Evolutionary conservation across 2,113 vertebrate species (phyloP), one percentile per base, ranked within the genome.

Genomic region (Caranx ignobilis): DNA sequence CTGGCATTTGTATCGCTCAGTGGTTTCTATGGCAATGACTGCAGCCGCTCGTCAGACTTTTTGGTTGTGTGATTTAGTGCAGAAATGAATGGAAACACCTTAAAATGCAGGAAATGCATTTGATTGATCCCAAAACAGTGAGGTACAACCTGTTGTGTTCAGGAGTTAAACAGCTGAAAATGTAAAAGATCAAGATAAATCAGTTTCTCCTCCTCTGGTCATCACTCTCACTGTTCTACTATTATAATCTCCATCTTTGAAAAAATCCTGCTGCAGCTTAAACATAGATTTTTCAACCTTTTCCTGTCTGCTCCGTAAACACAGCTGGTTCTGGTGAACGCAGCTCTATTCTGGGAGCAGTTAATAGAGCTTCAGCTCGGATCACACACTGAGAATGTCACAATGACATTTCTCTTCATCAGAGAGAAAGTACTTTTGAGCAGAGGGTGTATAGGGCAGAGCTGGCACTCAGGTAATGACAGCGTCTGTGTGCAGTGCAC

Each of bases 341-440:
- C 10, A 34, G 68, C 62, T 85, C 71, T 89, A 79, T 83, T 83
- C 75, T 79, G 55, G 75, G 77, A 70, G 55, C 80, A 62, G 59
- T 71, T 80, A 84, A 82, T 89, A 64, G 65, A 65, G 62, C 83
- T 87, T 82, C 34, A 64, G 56, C 74, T 68, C 41, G 61, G 76
- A 87, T 78, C 70, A 64, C 68, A 81, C 67, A 77, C 48, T 16
- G 34, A 87, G 68, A 86, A 82, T 82, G 86, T 79, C 62, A 16
- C 57, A 83, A 75, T 84, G 88, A 79, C 88, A 89, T 88, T 88
- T 84, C 69, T 78, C 75, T 71, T 77, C 81, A 83, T 83, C 81
- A 71, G 77, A 70, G 64, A 43, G 65, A 61, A 77, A 78, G 56
- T 56, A 66, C 59, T 65, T 82, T 63, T 77, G 81, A 85, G 74